These are phyloP conservation scores for Campoletis raptor DNA, from an alignment of 2,888 invertebrate genomes.

Conservation along the genomic window DNA sequence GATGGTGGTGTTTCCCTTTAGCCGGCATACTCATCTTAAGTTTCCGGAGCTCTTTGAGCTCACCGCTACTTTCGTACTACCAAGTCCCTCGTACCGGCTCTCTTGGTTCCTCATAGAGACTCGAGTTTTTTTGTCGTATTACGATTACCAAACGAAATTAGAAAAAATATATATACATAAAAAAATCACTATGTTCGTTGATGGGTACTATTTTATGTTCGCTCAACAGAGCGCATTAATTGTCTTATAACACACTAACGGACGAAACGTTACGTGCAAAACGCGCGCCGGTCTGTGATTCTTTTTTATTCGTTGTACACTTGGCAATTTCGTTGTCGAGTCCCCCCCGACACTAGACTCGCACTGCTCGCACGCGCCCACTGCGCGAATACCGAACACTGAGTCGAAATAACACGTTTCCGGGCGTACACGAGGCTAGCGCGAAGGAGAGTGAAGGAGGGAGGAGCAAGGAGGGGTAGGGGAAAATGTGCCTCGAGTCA, in stretches of 20 bases:
- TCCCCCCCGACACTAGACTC: conserved; percentile 30
- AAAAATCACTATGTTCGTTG: conserved; percentile 8
- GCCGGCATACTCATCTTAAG: conserved; percentile 82
- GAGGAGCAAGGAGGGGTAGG: not conserved
- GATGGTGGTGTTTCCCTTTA: conserved; percentile 81
- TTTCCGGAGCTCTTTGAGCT: conserved; percentile 76
- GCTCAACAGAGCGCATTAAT: conserved; percentile 12
- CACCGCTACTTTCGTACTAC: conserved; percentile 77
- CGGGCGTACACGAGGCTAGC: conserved; percentile 49
- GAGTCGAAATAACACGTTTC: conserved; percentile 57
- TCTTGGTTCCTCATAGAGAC: conserved; percentile 81
- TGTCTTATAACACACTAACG: not conserved
- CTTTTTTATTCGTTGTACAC: conserved; percentile 12
- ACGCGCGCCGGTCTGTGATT: not conserved
- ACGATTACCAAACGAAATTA: conserved; percentile 7
- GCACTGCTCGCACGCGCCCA: conserved; percentile 69
- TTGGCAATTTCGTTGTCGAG: conserved; percentile 13
- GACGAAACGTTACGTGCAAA: conserved; percentile 9
- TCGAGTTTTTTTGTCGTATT: conserved; percentile 57
- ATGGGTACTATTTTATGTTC: not conserved
- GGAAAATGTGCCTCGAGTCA: conserved; percentile 32
- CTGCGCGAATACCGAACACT: conserved; percentile 53
- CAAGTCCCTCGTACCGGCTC: conserved; percentile 75
- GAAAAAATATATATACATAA: not conserved
- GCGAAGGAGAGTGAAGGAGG: not conserved